Percentiles rank a stretch among this genome's conserved stretches.
These are phyloP conservation scores for Agelas oroides DNA, from an alignment of 37 sponge, comb jelly and placozoan genomes.

Conservation along the genomic window DNA sequence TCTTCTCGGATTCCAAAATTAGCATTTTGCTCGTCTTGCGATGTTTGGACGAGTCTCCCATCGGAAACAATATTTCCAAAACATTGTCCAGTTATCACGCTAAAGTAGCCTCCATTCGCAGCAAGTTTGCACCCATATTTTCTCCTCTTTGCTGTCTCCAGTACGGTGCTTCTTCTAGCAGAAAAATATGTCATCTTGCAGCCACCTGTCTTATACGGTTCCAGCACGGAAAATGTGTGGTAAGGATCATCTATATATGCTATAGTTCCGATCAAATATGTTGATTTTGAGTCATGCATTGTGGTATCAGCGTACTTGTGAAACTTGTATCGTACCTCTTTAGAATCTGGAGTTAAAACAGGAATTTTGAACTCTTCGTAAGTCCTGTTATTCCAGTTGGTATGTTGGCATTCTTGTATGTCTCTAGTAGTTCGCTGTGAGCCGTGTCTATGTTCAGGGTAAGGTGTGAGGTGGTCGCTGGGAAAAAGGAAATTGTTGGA, in stretches of 20 bases:
- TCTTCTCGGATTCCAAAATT: constrained; percentile 92
- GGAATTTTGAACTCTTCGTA: constrained; percentile 24
- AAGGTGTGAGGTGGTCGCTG: constrained; percentile 65
- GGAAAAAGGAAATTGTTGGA: constrained; percentile 10
- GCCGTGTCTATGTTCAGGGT: constrained; percentile 34
- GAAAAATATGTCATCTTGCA: constrained; percentile 39
- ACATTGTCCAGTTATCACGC: constrained; percentile 64
- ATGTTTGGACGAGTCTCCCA: constrained; percentile 65
- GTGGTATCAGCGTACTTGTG: background rate
- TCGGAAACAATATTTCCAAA: constrained; percentile 83
- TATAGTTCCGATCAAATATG: constrained; percentile 72
- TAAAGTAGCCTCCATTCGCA: constrained; percentile 87
- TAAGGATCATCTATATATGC: constrained; percentile 76
- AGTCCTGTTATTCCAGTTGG: constrained; percentile 37
- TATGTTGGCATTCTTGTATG: constrained; percentile 38
- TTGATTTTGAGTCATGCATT: background rate
- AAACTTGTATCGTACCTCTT: background rate
- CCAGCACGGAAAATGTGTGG: constrained; percentile 85
- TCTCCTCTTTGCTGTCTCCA: constrained; percentile 48
- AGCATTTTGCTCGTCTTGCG: constrained; percentile 72
- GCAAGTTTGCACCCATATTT: constrained; percentile 75
- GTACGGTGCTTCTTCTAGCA: constrained; percentile 58
- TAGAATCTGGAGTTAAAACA: background rate
- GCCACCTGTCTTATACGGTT: constrained; percentile 66
- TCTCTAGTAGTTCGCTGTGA: constrained; percentile 37